These are phyloP conservation scores for Cephus cinctus DNA, from an alignment of 1,140 invertebrate genomes.

Conservation along the genomic window DNA sequence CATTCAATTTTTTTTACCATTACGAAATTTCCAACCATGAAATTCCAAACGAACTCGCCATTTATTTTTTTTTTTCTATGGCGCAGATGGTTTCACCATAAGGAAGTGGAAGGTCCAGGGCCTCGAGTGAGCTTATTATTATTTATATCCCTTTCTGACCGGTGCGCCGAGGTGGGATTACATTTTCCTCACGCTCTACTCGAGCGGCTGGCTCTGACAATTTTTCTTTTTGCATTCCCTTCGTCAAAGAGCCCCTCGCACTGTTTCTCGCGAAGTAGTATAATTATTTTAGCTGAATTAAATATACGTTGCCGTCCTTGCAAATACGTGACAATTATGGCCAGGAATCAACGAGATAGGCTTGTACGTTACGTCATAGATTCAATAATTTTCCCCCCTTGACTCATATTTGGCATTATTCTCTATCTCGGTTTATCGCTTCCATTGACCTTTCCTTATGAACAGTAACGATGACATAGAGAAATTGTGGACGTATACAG, in stretches of 20 bases:
- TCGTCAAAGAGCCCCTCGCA: slow-evolving; percentile 19
- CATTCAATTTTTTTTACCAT: too few relatives aligned
- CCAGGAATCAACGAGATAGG: too few relatives aligned
- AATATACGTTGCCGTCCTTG: slow-evolving; percentile 27
- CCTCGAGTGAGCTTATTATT: slow-evolving; percentile 3
- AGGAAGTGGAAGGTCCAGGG: background rate
- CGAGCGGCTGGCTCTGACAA: slow-evolving; percentile 1
- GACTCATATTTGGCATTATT: slow-evolving; percentile 3
- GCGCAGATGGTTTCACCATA: background rate
- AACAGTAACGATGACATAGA: too few relatives aligned
- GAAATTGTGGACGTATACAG: too few relatives aligned
- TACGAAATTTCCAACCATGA: too few relatives aligned
- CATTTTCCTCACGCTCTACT: slow-evolving; percentile 32
- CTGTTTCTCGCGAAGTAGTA: slow-evolving; percentile 37
- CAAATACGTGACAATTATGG: background rate
- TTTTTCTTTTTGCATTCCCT: slow-evolving; percentile 27
- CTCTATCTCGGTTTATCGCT: too few relatives aligned
- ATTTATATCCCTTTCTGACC: slow-evolving; percentile 10
- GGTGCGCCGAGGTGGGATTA: slow-evolving; percentile 25
- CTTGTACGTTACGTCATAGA: background rate
- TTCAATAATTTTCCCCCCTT: slow-evolving; percentile 2
- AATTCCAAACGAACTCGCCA: too few relatives aligned
- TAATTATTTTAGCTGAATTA: slow-evolving; percentile 55
- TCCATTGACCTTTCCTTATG: too few relatives aligned
- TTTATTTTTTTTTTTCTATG: background rate